A percentile compares a stretch with the other conserved stretches of the same genome.
Evolutionary conservation across 2,888 invertebrate genomes (phyloP).

Genomic region (Chrysolina americana): DNA sequence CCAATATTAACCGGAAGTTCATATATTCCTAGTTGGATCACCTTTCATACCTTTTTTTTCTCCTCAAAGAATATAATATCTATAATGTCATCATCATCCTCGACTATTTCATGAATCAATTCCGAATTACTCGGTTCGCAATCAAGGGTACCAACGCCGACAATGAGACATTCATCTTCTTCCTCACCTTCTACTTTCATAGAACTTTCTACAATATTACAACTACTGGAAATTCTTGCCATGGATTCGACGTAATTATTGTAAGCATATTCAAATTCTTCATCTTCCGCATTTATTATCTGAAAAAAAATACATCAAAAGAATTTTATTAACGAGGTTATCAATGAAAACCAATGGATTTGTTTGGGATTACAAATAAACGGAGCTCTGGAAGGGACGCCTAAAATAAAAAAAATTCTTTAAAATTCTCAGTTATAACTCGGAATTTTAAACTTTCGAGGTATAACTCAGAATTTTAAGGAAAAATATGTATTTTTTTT

Average conservation of each 20-base stretch:
- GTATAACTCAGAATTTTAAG: no score
- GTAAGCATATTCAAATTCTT: conserved; percentile 41
- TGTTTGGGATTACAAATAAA: no score
- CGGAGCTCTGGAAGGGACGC: no score
- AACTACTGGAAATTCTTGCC: not conserved
- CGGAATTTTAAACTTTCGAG: no score
- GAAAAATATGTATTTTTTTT: no score
- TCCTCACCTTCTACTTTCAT: conserved; percentile 38
- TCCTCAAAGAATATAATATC: conserved; percentile 32
- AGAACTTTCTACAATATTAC: not conserved
- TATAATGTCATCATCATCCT: conserved; percentile 49
- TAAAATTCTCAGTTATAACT: no score
- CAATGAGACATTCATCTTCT: conserved; percentile 51
- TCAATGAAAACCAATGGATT: not conserved
- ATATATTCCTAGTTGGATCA: no score
- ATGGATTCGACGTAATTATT: conserved; percentile 33
- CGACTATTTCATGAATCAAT: conserved; percentile 48
- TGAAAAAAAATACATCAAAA: not conserved
- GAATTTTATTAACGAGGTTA: not conserved
- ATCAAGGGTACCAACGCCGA: conserved; percentile 35
- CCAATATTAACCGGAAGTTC: no score
- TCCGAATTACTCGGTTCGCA: conserved; percentile 30
- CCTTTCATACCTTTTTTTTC: conserved; percentile 30
- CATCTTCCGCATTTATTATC: conserved; percentile 27
- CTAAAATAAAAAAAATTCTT: no score